phyloP scores from a whole-genome alignment of 2,888 invertebrate species.

The Tetanocera ferruginea region DNA sequence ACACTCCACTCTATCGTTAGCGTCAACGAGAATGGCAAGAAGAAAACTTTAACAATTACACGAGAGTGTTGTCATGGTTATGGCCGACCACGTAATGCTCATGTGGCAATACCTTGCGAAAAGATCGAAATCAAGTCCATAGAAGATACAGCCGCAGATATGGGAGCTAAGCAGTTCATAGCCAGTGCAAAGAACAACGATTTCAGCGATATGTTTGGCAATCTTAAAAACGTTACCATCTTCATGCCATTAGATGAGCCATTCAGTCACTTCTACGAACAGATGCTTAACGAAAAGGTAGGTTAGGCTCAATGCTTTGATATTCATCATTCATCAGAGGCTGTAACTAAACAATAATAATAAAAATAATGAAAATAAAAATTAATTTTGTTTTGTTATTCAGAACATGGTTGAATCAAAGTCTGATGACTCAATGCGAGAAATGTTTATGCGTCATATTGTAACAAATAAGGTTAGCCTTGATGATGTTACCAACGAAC shows the following conservation, averaged over 20 bases:
- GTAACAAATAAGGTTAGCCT: conserved; percentile 73
- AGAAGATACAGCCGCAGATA: conserved; percentile 72
- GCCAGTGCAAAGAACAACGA: conserved; percentile 72
- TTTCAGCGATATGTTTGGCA: conserved; percentile 70
- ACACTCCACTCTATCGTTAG: conserved; percentile 60
- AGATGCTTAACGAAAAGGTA: conserved; percentile 72
- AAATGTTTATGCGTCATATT: conserved; percentile 74
- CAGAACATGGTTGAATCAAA: conserved; percentile 72
- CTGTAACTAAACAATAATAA: too few relatives aligned
- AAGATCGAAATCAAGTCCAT: conserved; percentile 74
- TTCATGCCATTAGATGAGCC: conserved; percentile 77
- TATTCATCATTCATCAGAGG: too few relatives aligned
- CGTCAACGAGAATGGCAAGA: conserved; percentile 73
- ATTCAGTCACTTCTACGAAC: conserved; percentile 72
- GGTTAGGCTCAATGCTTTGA: conserved; percentile 50
- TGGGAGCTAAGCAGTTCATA: conserved; percentile 75
- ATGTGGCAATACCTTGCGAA: conserved; percentile 70
- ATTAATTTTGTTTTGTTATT: too few relatives aligned
- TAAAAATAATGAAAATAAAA: too few relatives aligned
- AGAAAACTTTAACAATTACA: conserved; percentile 75
- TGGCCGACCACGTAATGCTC: conserved; percentile 69
- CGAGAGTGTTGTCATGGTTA: conserved; percentile 80
- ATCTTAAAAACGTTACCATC: conserved; percentile 73
- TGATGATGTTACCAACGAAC: conserved; percentile 74
- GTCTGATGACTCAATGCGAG: conserved; percentile 66